Conservation (phyloP, 2,113 vertebrate genomes). For the Plestiodon gilberti region DNA sequence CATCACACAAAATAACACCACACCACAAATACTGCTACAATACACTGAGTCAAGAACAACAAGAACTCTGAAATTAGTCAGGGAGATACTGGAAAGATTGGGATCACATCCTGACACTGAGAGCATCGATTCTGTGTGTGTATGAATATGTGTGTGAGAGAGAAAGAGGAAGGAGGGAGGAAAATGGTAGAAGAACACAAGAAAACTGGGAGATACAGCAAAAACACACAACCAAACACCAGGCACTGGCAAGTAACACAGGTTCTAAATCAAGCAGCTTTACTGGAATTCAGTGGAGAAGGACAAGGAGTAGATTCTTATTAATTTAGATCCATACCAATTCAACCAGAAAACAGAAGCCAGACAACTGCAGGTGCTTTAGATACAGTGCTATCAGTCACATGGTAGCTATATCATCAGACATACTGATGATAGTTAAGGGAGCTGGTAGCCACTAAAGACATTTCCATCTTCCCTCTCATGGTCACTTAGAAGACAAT, state of each 20-base stretch:
- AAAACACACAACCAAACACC: constrained; percentile 45
- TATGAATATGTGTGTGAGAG: background rate
- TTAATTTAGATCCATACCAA: background rate
- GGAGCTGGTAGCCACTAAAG: background rate
- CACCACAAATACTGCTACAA: constrained; percentile 74
- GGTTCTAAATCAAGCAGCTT: constrained; percentile 72
- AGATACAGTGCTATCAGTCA: background rate
- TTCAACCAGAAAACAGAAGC: background rate
- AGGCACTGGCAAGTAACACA: constrained; percentile 33
- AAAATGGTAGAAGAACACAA: constrained; percentile 39
- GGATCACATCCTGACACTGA: constrained; percentile 61
- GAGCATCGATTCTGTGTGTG: background rate
- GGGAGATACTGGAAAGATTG: constrained; percentile 60
- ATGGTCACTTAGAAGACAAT: background rate
- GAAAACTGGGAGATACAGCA: constrained; percentile 57
- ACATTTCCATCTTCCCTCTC: background rate
- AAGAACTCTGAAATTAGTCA: constrained; percentile 69
- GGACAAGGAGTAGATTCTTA: background rate
- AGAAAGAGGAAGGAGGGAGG: constrained; percentile 32
- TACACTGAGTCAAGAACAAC: constrained; percentile 71
- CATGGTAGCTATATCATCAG: background rate
- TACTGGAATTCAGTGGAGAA: background rate
- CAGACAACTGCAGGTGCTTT: background rate
- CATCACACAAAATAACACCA: constrained; percentile 72
- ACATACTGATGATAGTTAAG: background rate